Conservation (phyloP, 1,140 invertebrate species). For the Macrosteles quadrilineatus region DNA sequence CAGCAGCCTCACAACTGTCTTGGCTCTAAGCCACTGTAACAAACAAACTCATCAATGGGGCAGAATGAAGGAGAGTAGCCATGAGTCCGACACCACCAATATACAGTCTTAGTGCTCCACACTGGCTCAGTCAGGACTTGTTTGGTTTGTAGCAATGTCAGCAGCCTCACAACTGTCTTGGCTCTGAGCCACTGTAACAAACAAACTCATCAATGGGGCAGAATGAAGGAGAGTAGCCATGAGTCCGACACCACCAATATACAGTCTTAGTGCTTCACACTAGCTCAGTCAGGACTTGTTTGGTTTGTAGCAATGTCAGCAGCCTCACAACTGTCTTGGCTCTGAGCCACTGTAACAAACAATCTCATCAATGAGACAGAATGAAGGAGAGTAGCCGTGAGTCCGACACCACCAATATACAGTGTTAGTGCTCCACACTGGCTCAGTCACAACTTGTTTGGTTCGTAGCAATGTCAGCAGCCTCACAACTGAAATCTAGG, state of each 20-base stretch:
- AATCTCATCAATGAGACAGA: background rate
- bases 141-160: background rate
- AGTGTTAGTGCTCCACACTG: slow-evolving; percentile 3
- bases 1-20: background rate
- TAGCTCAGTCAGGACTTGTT: background rate
- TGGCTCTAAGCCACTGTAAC: slow-evolving; percentile 10
- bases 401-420: background rate
- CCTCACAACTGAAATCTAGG: background rate
- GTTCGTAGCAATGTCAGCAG: background rate
- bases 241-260: background rate
- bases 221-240: slow-evolving; percentile 13
- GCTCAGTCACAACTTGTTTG: background rate
- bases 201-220: background rate
- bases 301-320: background rate
- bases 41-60: background rate
- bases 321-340: background rate
- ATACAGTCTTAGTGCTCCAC: slow-evolving; percentile 1
- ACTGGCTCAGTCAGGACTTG: background rate
- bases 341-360: background rate
- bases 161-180: background rate
- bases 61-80: slow-evolving; percentile 9
- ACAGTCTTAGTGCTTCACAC: slow-evolving; percentile 4
- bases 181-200: slow-evolving; percentile 9
- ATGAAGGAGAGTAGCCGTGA: slow-evolving; percentile 17
- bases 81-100: background rate